Percentiles rank a stretch among this genome's conserved stretches.
Conservation (phyloP, 2,888 invertebrate genomes). For the Apocheima hispidaria region DNA sequence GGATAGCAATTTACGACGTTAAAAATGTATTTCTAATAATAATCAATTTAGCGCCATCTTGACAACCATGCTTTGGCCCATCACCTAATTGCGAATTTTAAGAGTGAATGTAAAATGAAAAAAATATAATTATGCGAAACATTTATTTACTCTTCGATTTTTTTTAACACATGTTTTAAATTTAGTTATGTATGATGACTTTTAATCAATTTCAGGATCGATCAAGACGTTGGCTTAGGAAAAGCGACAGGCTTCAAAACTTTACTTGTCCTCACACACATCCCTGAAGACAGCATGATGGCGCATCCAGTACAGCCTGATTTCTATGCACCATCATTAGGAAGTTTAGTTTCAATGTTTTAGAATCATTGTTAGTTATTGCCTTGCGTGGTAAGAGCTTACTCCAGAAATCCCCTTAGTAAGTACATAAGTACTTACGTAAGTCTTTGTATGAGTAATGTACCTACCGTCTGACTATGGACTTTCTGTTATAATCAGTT, state of each 20-base stretch:
- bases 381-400: no score
- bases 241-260: slow-evolving; percentile 90
- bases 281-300: slow-evolving; percentile 79
- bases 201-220: slow-evolving; percentile 82
- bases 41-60: no score
- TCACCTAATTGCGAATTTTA: no score
- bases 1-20: no score
- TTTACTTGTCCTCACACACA: slow-evolving; percentile 88
- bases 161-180: no score
- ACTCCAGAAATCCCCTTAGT: neutral
- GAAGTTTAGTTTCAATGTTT: slow-evolving; percentile 59
- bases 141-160: neutral
- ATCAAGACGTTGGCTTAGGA: slow-evolving; percentile 92
- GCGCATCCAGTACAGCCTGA: slow-evolving; percentile 77
- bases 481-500: no score
- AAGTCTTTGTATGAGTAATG: neutral
- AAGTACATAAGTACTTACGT: neutral
- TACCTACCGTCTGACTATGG: no score
- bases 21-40: no score
- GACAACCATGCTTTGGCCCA: no score
- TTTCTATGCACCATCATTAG: slow-evolving; percentile 72
- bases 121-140: no score
- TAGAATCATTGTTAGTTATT: neutral
- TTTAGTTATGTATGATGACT: no score
- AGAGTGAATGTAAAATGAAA: no score